Percentiles rank a stretch among this genome's conserved stretches.
Conservation (phyloP, 2,113 vertebrate genomes). For the Zosterops pallidus region DNA sequence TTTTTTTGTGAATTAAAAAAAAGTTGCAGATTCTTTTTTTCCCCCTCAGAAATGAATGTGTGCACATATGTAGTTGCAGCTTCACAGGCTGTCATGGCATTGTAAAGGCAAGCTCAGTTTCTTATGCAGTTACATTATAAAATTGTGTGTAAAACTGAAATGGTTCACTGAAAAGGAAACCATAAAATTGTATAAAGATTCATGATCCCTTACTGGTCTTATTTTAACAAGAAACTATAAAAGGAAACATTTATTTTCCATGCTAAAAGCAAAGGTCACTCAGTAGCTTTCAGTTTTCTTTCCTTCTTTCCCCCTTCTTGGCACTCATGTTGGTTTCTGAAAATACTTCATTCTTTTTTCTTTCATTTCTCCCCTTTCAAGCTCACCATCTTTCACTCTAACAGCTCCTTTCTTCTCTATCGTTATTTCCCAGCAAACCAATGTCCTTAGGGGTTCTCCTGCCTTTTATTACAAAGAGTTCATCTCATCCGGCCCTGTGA, state of each 20-base stretch:
- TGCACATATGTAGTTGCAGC: background rate
- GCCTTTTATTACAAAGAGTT: conserved; percentile 61
- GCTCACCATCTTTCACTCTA: conserved; percentile 47
- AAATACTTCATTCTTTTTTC: conserved; percentile 40
- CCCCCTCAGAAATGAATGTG: background rate
- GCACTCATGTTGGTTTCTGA: conserved; percentile 9
- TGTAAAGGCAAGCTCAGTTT: background rate
- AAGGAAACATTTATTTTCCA: conserved; percentile 58
- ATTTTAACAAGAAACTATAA: conserved; percentile 65
- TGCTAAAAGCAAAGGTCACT: conserved; percentile 65
- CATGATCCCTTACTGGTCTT: conserved; percentile 25
- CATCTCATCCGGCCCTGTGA: conserved; percentile 65
- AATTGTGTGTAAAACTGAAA: conserved; percentile 27
- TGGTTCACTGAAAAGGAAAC: conserved; percentile 20
- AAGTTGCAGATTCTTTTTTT: background rate
- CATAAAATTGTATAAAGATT: conserved; percentile 38
- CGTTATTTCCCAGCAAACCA: conserved; percentile 62
- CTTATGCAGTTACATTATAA: conserved; percentile 21
- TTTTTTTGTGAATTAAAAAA: background rate
- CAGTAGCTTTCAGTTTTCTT: conserved; percentile 35
- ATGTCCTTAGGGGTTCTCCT: conserved; percentile 58
- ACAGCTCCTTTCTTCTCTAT: conserved; percentile 55
- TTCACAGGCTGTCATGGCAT: background rate
- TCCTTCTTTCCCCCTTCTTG: background rate
- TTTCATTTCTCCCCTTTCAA: conserved; percentile 52